Percentiles rank a stretch among this genome's conserved stretches.
phyloP scores from a whole-genome alignment of 2,113 vertebrate species.

The Corythaeola cristata region DNA sequence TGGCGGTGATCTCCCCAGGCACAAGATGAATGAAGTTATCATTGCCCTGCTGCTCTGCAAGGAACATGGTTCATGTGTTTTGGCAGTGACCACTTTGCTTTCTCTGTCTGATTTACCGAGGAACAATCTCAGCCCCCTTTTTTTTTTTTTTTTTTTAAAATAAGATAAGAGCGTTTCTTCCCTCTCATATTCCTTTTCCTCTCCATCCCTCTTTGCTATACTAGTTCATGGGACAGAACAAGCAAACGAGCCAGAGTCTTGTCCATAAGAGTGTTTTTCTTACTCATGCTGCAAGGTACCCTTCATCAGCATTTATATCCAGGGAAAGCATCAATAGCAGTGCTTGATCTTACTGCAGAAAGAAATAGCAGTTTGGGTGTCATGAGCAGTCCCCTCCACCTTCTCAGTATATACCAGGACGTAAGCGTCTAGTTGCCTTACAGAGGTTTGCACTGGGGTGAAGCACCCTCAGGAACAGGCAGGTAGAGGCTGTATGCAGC shows the following conservation, averaged over 20 bases:
- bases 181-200: neutral
- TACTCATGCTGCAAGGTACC: neutral
- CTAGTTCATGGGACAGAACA: neutral
- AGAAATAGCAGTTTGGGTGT: neutral
- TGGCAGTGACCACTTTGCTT: neutral
- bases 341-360: neutral
- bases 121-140: neutral
- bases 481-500: neutral
- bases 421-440: neutral
- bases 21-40: neutral
- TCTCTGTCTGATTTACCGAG: neutral
- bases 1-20: neutral
- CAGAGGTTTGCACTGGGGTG: neutral
- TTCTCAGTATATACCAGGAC: neutral
- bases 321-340: neutral
- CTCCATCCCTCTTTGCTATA: neutral
- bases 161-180: neutral
- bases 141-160: no score
- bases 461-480: neutral
- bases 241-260: neutral
- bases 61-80: neutral
- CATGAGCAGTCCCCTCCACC: neutral
- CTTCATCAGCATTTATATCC: neutral
- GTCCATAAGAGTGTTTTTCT: neutral
- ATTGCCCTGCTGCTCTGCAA: neutral